phyloP scores from a whole-genome alignment of 2,797 vertebrate species.

The Lophotriccus pileatus region DNA sequence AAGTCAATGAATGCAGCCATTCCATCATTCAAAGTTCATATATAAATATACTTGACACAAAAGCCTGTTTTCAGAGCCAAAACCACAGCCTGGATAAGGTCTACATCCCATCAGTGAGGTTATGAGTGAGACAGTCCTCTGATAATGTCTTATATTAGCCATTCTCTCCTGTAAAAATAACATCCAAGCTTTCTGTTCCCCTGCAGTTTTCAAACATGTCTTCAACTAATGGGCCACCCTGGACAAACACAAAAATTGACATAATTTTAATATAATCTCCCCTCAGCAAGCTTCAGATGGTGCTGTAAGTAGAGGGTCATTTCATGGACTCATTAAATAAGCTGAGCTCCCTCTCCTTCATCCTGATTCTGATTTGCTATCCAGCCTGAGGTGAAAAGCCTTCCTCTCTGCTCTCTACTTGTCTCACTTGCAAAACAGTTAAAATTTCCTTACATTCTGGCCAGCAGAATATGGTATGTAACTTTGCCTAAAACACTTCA shows the following conservation, averaged over 20 bases:
- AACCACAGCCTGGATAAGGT: neutral
- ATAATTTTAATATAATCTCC: neutral
- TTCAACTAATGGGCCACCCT: neutral
- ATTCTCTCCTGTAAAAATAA: neutral
- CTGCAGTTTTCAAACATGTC: neutral
- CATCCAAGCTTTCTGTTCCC: neutral
- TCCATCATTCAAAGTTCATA: neutral
- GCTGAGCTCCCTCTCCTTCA: neutral
- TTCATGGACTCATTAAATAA: neutral
- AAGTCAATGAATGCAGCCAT: neutral
- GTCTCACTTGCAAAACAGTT: neutral
- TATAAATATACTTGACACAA: neutral
- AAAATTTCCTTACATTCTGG: neutral
- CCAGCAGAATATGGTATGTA: neutral
- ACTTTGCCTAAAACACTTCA: neutral
- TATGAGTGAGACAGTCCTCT: neutral
- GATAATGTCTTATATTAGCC: neutral
- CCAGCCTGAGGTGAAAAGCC: neutral
- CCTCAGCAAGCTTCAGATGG: neutral
- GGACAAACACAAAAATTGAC: neutral
- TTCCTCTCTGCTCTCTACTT: neutral
- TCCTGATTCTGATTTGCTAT: neutral
- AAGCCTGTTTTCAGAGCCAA: neutral
- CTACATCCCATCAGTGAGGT: neutral
- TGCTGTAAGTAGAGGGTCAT: neutral